Base-by-base conservation (phyloP, 2,113 vertebrate genomes). In the Collichthys lucidus region DNA sequence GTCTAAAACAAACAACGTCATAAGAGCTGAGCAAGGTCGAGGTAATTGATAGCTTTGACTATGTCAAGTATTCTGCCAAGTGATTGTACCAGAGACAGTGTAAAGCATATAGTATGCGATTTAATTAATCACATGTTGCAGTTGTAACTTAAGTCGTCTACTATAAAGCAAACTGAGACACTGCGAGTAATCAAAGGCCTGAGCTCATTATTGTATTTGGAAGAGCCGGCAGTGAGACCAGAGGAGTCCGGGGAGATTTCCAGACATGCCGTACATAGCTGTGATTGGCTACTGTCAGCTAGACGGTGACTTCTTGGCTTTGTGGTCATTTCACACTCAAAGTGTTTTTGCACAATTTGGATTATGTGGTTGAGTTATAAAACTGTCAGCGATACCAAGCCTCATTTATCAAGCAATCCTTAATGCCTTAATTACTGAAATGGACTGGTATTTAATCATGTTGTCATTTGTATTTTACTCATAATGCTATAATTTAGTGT, bases 131-230 rank as follows among this genome's bases (percentile, higher is more conserved):
- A 35, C 15, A 65, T 60, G 26, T 15, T 67, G 31, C 59, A 40
- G 46, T 11, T 72, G 72, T 17, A 77, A 79, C 17, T 3, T 22
- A 52, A 69, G 50, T 5, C 49, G 15, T 26, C 40, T 17, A 61
- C 44, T 65, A 11, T 61, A 46, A 83, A 74, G 19, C 26, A 77
- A 74, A 73, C 53, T 74, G 20, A 77, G 53, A 87, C 65, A 46
- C 53, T 80, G 12, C 69, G 20, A 47, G 52, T 20, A 79, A 77
- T 68, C 14, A 74, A 70, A 49, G 17, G 73, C 17, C 20, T 82
- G 50, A 82, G 22, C 46, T 83, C 65, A 78, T 70, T 79, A 78
- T 82, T 89, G 67, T 83, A 14, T 68, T 85, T 87, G 78, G 86
- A 87, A 88, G 63, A 74, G 72, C 0, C 0, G 12, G 6, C 14